Percentiles rank a stretch among this genome's conserved stretches.
Evolutionary conservation across 1,140 invertebrate genomes (phyloP).

Genomic region (Oryctes rhinoceros): DNA sequence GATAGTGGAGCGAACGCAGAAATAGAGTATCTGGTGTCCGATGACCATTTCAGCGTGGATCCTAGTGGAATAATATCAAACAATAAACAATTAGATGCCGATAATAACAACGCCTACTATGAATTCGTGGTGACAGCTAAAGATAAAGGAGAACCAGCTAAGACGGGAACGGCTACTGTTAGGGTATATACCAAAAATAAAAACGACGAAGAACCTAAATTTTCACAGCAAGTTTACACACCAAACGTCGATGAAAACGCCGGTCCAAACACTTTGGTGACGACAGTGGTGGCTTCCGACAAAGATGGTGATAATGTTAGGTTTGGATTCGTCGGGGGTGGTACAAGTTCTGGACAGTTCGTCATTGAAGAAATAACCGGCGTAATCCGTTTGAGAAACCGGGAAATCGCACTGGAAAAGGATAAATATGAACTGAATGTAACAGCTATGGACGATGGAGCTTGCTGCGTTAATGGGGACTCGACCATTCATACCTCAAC

Average conservation of each 20-base stretch:
- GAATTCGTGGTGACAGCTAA: conserved; percentile 92
- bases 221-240: conserved; percentile 95
- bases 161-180: conserved; percentile 91
- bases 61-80: conserved; percentile 90
- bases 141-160: conserved; percentile 91
- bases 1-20: conserved; percentile 94
- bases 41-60: conserved; percentile 93
- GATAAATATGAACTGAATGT: conserved; percentile 95
- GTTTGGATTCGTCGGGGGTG: conserved; percentile 92
- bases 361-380: conserved; percentile 96
- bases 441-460: conserved; percentile 92
- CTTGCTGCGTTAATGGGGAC: conserved; percentile 88
- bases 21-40: conserved; percentile 89
- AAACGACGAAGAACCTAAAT: conserved; percentile 96
- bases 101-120: conserved; percentile 96
- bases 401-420: conserved; percentile 83
- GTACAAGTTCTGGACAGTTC: conserved; percentile 89
- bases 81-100: conserved; percentile 92
- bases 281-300: conserved; percentile 93
- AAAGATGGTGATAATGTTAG: conserved; percentile 95
- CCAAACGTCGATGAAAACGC: conserved; percentile 96
- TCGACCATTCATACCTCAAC: conserved; percentile 89
- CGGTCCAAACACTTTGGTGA: conserved; percentile 91
- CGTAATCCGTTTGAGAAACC: conserved; percentile 87
- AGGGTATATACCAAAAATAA: conserved; percentile 95